Evolutionary conservation across 2,888 invertebrate genomes (phyloP).

Genomic region (Eupithecia subfuscata): DNA sequence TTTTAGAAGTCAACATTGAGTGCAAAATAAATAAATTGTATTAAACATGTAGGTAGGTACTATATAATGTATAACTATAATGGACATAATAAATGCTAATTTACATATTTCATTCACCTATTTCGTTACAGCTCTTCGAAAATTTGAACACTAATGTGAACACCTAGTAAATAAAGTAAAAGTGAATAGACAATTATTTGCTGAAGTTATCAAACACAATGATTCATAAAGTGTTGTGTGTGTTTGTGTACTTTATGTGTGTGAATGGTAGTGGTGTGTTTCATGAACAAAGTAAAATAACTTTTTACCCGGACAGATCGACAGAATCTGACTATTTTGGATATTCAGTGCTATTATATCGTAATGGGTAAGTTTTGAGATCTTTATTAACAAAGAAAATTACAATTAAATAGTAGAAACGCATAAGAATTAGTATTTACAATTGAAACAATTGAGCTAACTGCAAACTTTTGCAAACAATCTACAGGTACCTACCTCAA

Average conservation of each 20-base stretch:
- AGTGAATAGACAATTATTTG: neutral
- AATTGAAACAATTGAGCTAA: too few relatives aligned
- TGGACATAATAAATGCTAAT: neutral
- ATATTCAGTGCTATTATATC: slow-evolving; percentile 59
- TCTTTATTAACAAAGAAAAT: too few relatives aligned
- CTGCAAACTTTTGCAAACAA: too few relatives aligned
- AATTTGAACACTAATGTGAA: neutral
- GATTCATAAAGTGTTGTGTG: slow-evolving; percentile 24
- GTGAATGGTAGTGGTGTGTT: slow-evolving; percentile 54
- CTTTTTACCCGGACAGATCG: slow-evolving; percentile 53
- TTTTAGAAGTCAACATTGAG: neutral
- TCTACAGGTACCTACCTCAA: too few relatives aligned
- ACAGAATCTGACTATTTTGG: slow-evolving; percentile 62
- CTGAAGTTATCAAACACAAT: slow-evolving; percentile 20
- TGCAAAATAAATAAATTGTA: neutral
- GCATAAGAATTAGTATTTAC: too few relatives aligned
- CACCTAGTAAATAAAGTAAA: neutral
- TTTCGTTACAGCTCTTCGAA: neutral
- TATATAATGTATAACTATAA: neutral
- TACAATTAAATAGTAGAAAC: too few relatives aligned
- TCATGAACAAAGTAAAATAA: slow-evolving; percentile 62
- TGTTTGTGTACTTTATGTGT: slow-evolving; percentile 28
- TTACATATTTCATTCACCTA: neutral
- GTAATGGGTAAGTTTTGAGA: slow-evolving; percentile 55
- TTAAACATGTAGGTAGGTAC: neutral